phyloP scores from a whole-genome alignment of 2,113 vertebrate species.

The Microcebus murinus region DNA sequence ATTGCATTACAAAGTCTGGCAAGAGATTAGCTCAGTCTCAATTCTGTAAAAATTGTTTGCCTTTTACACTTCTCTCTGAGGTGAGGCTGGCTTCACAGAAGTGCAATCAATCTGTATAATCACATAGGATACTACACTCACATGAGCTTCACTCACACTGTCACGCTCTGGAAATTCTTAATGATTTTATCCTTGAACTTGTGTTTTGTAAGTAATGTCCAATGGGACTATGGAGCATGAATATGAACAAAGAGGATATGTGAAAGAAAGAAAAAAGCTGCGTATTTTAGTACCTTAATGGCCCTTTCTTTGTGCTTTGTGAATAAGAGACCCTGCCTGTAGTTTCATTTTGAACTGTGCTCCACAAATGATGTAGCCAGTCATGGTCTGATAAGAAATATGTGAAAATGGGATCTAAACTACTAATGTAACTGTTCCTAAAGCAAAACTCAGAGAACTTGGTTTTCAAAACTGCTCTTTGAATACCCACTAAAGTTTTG shows the following conservation, averaged over 20 bases:
- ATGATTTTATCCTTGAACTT: constrained; percentile 39
- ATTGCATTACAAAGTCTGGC: not conserved
- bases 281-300: not conserved
- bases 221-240: not conserved
- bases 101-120: not conserved
- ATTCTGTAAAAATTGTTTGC: not conserved
- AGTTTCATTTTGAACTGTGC: not conserved
- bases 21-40: not conserved
- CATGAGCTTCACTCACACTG: not conserved
- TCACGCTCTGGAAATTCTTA: not conserved
- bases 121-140: not conserved
- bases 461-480: constrained; percentile 61
- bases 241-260: not conserved
- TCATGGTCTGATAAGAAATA: constrained; percentile 22
- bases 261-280: not conserved
- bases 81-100: not conserved
- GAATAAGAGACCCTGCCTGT: not conserved
- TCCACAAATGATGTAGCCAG: constrained; percentile 6
- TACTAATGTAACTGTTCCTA: not conserved
- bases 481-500: constrained; percentile 63
- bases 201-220: not conserved
- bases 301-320: not conserved
- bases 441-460: constrained; percentile 43
- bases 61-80: not conserved
- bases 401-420: constrained; percentile 50